Evolutionary conservation across 1,140 invertebrate species (phyloP).

Genomic region (Eueides isabella): DNA sequence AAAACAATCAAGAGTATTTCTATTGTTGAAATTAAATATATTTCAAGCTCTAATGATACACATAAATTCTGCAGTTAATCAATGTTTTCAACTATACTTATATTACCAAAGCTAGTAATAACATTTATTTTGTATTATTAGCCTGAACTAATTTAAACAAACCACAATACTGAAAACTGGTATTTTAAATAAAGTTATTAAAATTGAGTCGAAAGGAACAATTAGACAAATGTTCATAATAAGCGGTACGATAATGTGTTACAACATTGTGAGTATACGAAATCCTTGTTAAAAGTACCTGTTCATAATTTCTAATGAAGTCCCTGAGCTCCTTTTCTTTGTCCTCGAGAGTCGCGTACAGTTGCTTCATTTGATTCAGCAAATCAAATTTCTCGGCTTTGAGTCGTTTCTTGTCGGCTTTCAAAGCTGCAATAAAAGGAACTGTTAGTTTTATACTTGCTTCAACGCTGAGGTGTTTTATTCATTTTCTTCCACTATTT

Average conservation of each 20-base stretch:
- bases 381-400: conserved; percentile 97
- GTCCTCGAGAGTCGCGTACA: conserved; percentile 96
- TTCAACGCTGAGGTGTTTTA: conserved; percentile 23
- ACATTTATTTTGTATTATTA: not conserved
- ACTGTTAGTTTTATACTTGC: conserved; percentile 36
- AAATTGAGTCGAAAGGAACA: not conserved
- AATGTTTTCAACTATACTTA: not conserved
- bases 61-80: not conserved
- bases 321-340: conserved; percentile 96
- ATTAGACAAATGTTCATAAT: not conserved
- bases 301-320: conserved; percentile 97
- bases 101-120: not conserved
- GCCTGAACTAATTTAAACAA: not conserved
- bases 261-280: not conserved
- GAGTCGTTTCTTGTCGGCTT: conserved; percentile 94
- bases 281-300: conserved; percentile 79
- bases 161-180: not conserved
- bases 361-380: conserved; percentile 96
- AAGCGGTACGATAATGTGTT: not conserved
- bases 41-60: not conserved
- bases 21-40: conserved; percentile 4
- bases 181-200: not conserved
- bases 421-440: conserved; percentile 84
- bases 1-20: not conserved
- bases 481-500: conserved; percentile 34